phyloP scores from a whole-genome alignment of 2,797 vertebrate genomes.

The Phrynocephalus guinanensis region DNA sequence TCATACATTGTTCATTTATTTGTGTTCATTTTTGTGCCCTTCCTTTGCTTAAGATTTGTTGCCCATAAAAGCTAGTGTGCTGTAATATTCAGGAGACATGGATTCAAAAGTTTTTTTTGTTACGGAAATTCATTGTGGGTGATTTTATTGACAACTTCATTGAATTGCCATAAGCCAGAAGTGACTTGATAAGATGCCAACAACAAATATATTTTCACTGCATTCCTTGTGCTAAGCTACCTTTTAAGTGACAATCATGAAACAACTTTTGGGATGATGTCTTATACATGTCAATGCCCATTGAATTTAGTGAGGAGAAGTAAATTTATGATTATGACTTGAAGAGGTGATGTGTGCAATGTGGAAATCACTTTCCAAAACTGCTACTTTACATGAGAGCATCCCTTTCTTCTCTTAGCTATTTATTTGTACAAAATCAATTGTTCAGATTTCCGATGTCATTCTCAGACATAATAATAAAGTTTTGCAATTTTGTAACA shows the following conservation, averaged over 20 bases:
- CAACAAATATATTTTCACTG: not conserved
- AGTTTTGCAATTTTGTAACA: rapidly evolving
- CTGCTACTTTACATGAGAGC: not conserved
- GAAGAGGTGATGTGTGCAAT: not conserved
- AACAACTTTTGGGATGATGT: not conserved
- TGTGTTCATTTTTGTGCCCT: too few relatives aligned
- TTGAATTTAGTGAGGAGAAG: not conserved
- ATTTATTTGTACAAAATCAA: not conserved
- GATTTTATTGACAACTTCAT: too few relatives aligned
- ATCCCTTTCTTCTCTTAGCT: not conserved
- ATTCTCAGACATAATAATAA: too few relatives aligned
- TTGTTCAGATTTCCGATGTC: not conserved
- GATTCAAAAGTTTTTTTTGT: too few relatives aligned
- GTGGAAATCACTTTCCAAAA: not conserved
- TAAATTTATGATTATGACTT: not conserved
- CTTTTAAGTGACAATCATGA: not conserved
- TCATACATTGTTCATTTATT: too few relatives aligned
- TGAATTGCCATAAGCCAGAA: too few relatives aligned
- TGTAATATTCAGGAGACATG: too few relatives aligned
- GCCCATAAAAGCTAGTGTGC: too few relatives aligned
- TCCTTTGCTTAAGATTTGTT: too few relatives aligned
- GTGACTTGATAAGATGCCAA: not conserved
- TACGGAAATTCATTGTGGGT: too few relatives aligned
- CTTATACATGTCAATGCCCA: not conserved
- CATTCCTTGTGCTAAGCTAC: rapidly evolving